Base-by-base conservation (phyloP, 2,797 vertebrate species). In the Acanthiza pusilla region DNA sequence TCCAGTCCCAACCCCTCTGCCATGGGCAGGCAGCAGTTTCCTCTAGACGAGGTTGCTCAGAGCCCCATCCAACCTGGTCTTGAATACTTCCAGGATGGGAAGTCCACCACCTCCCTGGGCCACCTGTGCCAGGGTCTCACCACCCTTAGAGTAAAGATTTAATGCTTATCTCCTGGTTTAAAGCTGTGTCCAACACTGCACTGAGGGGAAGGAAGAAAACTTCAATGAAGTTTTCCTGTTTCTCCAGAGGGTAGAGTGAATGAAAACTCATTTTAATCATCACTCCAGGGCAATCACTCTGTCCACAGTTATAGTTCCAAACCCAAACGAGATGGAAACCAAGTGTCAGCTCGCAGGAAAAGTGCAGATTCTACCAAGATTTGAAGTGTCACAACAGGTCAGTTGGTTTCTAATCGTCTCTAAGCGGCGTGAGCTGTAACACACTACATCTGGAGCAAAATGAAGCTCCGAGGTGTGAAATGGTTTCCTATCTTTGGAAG, bases 401-500 rank as follows among this genome's bases (percentile, higher is more conserved):
- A 86, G 34, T 30, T 75, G 78, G 77, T 91, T 91, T 94, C 82
- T 54, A 92, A 93, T 75, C 10, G 3, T 54, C 48, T 91, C 70
- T 50, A 76, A 87, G 17, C 18, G 36, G 54, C 36, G 27, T 47
- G 86, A 93, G 82, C 79, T 80, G 30, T 66, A 82, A 94, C 85
- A 60, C 2, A 26, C 54, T 78, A 81, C 83, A 92, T 53, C 81
- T 86, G 91, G 63, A 88, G 85, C 54, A 94, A 80, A 88, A 82
- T 51, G 74, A 85, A 73, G 72, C 63, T 94, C 70, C 36, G 36
- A 95, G 90, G 96, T 95, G 89, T 75, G 95, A 93, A 95, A 93
- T 38, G 25, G 45, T 47, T 93, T 95, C 89, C 95, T 84, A 82
- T 85, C 94, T 93, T 94, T 86, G 78, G 67, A 96, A 92, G 76